phyloP scores from a whole-genome alignment of 2,888 invertebrate species.

The Malacosoma neustria region DNA sequence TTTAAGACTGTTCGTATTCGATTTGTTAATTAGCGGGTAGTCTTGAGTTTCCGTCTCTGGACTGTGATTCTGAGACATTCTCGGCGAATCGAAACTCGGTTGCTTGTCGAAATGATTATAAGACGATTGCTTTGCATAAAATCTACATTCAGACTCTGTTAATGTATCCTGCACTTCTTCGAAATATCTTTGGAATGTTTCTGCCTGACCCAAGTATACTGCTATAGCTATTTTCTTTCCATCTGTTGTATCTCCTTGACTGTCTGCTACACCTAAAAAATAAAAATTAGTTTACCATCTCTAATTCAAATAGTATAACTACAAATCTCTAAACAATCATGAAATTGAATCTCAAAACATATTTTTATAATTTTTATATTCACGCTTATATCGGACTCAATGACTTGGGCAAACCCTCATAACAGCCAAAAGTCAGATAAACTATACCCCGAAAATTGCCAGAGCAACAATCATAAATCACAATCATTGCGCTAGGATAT shows the following conservation, averaged over 20 bases:
- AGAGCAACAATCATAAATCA: too few species aligned
- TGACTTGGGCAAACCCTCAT: too few species aligned
- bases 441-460: too few species aligned
- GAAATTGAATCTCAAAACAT: too few species aligned
- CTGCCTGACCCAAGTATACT: conserved; percentile 89
- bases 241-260: conserved; percentile 81
- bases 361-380: too few species aligned
- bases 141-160: conserved; percentile 76
- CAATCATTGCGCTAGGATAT: too few species aligned
- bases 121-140: conserved; percentile 69
- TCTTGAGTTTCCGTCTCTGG: conserved; percentile 62
- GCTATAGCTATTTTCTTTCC: conserved; percentile 92
- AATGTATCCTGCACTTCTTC: conserved; percentile 80
- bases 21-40: conserved; percentile 60
- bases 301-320: too few species aligned
- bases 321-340: too few species aligned
- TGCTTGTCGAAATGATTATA: conserved; percentile 67
- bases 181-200: conserved; percentile 81
- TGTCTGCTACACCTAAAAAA: conserved; percentile 68
- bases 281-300: conserved; percentile 38
- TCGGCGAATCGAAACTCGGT: conserved; percentile 61
- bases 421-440: too few species aligned
- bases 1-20: conserved; percentile 71
- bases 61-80: conserved; percentile 61
- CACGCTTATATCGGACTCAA: too few species aligned